Evolutionary conservation across 2,797 vertebrate species (phyloP).

Genomic region (Mastacembelus armatus): DNA sequence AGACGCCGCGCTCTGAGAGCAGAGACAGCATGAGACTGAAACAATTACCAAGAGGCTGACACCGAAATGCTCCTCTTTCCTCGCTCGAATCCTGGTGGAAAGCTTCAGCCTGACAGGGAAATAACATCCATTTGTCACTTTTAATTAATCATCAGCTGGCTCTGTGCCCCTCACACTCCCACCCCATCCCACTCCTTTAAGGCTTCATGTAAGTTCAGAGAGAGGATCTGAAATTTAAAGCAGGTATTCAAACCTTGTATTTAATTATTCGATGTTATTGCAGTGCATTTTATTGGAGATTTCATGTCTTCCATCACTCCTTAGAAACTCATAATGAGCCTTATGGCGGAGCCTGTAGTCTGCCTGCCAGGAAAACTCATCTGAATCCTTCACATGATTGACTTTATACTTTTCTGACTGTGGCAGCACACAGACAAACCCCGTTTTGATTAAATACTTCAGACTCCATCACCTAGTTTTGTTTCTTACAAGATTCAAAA

Average conservation of each 20-base stretch:
- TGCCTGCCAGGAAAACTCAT: constrained; percentile 16
- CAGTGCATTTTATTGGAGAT: constrained; percentile 8
- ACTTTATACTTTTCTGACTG: constrained; percentile 41
- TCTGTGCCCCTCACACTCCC: constrained; percentile 1
- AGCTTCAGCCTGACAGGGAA: constrained; percentile 55
- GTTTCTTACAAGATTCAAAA: constrained; percentile 38
- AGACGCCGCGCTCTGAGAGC: constrained; percentile 32
- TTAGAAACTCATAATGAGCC: constrained; percentile 45
- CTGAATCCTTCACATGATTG: constrained; percentile 33
- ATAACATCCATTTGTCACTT: constrained; percentile 69
- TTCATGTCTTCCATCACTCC: constrained; percentile 32
- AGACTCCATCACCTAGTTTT: constrained; percentile 7
- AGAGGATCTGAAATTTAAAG: constrained; percentile 26
- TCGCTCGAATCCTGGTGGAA: constrained; percentile 61
- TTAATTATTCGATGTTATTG: constrained; percentile 43
- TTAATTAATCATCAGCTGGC: constrained; percentile 65
- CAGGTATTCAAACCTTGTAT: constrained; percentile 35
- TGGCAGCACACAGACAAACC: constrained; percentile 27
- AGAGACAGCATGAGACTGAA: constrained; percentile 49
- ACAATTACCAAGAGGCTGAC: constrained; percentile 72
- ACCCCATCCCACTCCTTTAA: neutral
- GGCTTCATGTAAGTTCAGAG: constrained; percentile 20
- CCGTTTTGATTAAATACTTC: constrained; percentile 61
- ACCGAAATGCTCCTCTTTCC: constrained; percentile 61
- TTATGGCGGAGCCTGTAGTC: neutral